phyloP scores from a whole-genome alignment of 2,113 vertebrate genomes.

The Platysteira castanea region DNA sequence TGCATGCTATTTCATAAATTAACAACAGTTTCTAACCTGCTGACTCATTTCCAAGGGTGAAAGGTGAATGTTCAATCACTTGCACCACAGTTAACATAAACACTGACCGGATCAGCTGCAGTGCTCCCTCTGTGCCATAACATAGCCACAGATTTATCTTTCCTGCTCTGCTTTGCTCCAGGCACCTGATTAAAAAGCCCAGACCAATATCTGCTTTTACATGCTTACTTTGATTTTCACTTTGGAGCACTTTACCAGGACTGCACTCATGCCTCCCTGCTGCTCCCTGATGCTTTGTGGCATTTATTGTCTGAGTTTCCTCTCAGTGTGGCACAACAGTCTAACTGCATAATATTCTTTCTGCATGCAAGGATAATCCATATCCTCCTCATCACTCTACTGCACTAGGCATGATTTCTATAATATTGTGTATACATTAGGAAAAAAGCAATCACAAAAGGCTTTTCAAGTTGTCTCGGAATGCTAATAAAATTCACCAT shows the following conservation, averaged over 20 bases:
- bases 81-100: constrained; percentile 54
- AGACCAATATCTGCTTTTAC: constrained; percentile 51
- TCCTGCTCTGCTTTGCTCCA: constrained; percentile 36
- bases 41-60: constrained; percentile 54
- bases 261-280: neutral
- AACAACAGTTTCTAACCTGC: constrained; percentile 11
- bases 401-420: neutral
- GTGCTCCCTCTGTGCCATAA: constrained; percentile 16
- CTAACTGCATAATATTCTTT: constrained; percentile 14
- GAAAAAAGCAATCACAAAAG: constrained; percentile 14
- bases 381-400: neutral
- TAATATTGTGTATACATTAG: neutral
- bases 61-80: constrained; percentile 51
- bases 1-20: constrained; percentile 25
- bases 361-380: neutral
- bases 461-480: neutral
- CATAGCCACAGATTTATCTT: constrained; percentile 37
- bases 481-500: constrained; percentile 42
- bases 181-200: constrained; percentile 55
- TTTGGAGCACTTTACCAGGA: constrained; percentile 32
- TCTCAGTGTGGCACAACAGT: constrained; percentile 27
- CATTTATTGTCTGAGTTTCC: constrained; percentile 61
- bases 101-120: constrained; percentile 27
- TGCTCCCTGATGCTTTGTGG: constrained; percentile 27
- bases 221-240: constrained; percentile 61